Percentiles rank a stretch among this genome's conserved stretches.
Conservation (phyloP, 2,113 vertebrate genomes). For the Eubucco bourcierii region DNA sequence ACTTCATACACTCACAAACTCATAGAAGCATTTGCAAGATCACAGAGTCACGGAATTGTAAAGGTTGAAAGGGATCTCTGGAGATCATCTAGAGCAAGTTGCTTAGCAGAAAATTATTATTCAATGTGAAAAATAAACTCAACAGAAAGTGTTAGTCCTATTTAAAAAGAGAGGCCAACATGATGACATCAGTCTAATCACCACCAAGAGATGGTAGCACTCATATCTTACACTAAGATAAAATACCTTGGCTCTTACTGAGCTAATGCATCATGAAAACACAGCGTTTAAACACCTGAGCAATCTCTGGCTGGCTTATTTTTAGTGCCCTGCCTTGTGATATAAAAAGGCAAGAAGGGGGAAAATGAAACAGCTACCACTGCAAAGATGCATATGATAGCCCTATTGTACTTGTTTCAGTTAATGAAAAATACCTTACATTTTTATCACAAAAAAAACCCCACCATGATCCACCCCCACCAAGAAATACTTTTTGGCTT, state of each 20-base stretch:
- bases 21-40: not conserved
- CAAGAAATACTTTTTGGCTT: not conserved
- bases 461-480: not conserved
- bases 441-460: not conserved
- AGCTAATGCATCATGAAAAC: not conserved
- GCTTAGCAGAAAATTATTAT: no score
- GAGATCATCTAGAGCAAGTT: no score
- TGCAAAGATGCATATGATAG: not conserved
- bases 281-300: not conserved
- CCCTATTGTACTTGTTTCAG: not conserved
- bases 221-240: not conserved
- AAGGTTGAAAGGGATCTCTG: no score
- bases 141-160: not conserved
- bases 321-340: not conserved
- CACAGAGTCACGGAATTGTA: no score
- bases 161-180: not conserved
- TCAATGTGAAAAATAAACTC: no score
- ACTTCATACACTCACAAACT: not conserved
- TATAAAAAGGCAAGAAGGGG: not conserved
- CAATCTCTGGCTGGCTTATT: not conserved
- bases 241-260: accelerated
- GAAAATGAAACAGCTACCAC: not conserved
- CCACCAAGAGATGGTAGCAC: not conserved
- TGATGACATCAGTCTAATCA: not conserved
- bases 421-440: not conserved